These are phyloP conservation scores for Pheosia gnoma DNA, from an alignment of 2,888 invertebrate genomes.

Conservation along the genomic window DNA sequence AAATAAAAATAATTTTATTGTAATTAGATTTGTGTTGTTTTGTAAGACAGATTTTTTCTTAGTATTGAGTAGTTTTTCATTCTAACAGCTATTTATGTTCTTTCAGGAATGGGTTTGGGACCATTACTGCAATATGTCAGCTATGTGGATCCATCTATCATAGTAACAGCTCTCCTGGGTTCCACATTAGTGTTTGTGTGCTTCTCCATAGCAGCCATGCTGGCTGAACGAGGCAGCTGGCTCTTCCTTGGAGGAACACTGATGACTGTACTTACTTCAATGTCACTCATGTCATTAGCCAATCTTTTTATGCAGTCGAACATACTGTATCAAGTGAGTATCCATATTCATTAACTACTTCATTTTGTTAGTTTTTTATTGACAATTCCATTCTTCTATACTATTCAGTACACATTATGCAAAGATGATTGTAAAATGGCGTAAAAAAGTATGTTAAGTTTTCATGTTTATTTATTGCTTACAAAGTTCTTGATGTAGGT, in stretches of 20 bases:
- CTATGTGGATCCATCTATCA: slow-evolving; percentile 92
- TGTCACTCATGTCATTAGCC: slow-evolving; percentile 90
- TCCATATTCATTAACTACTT: background rate
- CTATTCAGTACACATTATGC: no score
- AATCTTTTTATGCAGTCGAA: slow-evolving; percentile 95
- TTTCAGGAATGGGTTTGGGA: slow-evolving; percentile 93
- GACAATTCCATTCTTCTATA: no score
- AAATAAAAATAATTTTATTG: no score
- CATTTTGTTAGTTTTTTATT: no score
- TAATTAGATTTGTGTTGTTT: no score
- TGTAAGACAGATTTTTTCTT: no score
- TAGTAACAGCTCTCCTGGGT: slow-evolving; percentile 93
- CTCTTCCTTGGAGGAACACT: slow-evolving; percentile 95
- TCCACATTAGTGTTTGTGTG: slow-evolving; percentile 95
- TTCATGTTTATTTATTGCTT: no score
- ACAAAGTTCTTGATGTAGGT: no score
- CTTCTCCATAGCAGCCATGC: slow-evolving; percentile 94
- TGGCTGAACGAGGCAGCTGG: slow-evolving; percentile 94
- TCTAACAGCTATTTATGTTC: slow-evolving; percentile 8
- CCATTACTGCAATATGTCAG: slow-evolving; percentile 93
- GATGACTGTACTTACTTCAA: slow-evolving; percentile 91
- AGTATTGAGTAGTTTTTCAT: no score
- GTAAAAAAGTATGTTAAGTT: no score
- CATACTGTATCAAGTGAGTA: slow-evolving; percentile 89
- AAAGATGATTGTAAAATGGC: no score